These are phyloP conservation scores for Hybognathus amarus DNA, from an alignment of 2,797 vertebrate species.

Conservation along the genomic window DNA sequence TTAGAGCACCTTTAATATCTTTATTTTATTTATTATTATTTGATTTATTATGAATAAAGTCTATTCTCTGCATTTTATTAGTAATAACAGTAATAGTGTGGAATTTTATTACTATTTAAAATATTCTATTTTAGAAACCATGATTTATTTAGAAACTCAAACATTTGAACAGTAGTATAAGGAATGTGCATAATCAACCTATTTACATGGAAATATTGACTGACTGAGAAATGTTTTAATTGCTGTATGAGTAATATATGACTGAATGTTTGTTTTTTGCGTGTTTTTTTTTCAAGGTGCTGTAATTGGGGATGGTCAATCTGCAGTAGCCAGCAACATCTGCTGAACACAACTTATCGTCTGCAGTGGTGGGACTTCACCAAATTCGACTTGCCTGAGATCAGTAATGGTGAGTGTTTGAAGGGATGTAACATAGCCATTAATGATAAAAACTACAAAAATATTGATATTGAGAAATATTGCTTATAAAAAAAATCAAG, in stretches of 20 bases:
- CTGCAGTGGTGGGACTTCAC: slow-evolving; percentile 99
- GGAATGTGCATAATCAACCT: not conserved
- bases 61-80: not conserved
- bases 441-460: not conserved
- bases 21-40: not conserved
- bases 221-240: not conserved
- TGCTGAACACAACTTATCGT: slow-evolving; percentile 96
- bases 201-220: not conserved
- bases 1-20: too few relatives aligned
- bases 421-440: not conserved
- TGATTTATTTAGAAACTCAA: not conserved
- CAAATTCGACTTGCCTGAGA: slow-evolving; percentile 96
- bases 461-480: too few relatives aligned
- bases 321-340: slow-evolving; percentile 97
- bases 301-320: slow-evolving; percentile 96
- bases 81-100: not conserved
- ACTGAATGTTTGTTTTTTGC: not conserved
- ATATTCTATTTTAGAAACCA: not conserved
- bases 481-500: too few relatives aligned
- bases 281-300: slow-evolving; percentile 78
- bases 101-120: not conserved
- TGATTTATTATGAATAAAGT: not conserved
- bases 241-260: not conserved
- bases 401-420: slow-evolving; percentile 91
- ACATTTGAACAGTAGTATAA: not conserved